phyloP scores from a whole-genome alignment of 2,113 vertebrate genomes.

The Plecturocebus donacophilus region DNA sequence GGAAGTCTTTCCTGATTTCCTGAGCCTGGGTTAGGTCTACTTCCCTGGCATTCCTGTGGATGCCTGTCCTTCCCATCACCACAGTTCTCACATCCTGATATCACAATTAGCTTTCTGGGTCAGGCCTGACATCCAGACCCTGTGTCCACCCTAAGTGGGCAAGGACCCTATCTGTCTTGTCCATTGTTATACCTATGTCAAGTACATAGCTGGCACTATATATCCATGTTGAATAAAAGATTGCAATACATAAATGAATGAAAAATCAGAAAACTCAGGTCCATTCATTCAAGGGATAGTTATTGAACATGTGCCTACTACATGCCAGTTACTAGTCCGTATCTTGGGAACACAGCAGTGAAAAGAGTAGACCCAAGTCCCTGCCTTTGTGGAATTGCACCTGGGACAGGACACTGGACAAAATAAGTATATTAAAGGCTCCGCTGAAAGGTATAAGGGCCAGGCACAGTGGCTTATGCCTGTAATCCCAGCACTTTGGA shows the following conservation, averaged over 20 bases:
- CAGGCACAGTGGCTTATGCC: too few relatives aligned
- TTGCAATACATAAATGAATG: not conserved
- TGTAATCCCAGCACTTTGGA: too few relatives aligned
- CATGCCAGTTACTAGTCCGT: not conserved
- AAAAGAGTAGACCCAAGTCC: not conserved
- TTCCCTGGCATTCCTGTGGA: not conserved
- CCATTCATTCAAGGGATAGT: not conserved
- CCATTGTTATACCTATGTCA: not conserved
- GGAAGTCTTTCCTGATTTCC: not conserved
- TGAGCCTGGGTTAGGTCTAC: not conserved
- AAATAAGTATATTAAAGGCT: not conserved
- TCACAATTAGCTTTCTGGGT: not conserved
- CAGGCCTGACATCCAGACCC: not conserved
- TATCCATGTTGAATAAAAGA: not conserved
- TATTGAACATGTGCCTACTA: not conserved
- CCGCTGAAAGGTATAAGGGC: not conserved
- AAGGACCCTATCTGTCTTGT: not conserved
- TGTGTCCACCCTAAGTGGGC: not conserved
- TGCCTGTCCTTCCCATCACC: not conserved
- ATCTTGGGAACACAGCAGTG: not conserved
- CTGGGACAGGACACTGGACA: not conserved
- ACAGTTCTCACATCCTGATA: not conserved
- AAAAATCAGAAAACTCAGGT: not conserved
- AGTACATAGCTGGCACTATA: not conserved
- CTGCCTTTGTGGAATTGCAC: fast-evolving